phyloP scores from a whole-genome alignment of 1,140 invertebrate species.

The Drosophila ironensis region DNA sequence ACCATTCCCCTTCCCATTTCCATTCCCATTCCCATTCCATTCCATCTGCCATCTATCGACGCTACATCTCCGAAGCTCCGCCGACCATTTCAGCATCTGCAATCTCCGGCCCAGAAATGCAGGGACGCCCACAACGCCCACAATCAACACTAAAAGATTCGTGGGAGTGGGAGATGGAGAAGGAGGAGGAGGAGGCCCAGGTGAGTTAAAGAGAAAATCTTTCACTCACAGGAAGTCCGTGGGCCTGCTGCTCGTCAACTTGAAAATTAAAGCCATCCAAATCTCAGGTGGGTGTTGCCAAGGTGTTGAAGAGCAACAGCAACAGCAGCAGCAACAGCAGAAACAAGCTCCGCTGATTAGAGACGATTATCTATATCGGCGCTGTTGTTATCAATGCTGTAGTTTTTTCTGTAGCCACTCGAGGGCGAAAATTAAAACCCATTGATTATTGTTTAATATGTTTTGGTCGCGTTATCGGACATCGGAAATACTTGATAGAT shows the following conservation, averaged over 20 bases:
- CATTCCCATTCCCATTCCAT: neutral
- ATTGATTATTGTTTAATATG: slow-evolving; percentile 48
- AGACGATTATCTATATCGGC: slow-evolving; percentile 7
- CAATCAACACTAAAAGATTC: slow-evolving; percentile 21
- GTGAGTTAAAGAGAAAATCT: slow-evolving; percentile 54
- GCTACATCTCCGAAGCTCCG: neutral
- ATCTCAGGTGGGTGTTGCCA: slow-evolving; percentile 57
- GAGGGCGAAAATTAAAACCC: slow-evolving; percentile 19
- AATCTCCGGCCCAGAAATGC: slow-evolving; percentile 32
- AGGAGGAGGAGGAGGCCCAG: slow-evolving; percentile 29
- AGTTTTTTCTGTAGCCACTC: slow-evolving; percentile 13
- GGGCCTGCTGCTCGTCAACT: slow-evolving; percentile 41
- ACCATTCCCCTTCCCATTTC: no score
- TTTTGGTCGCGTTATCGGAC: slow-evolving; percentile 30
- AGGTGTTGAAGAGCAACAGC: slow-evolving; percentile 17
- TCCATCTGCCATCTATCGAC: neutral
- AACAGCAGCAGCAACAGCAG: slow-evolving; percentile 2
- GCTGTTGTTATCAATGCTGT: neutral
- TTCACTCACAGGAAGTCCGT: slow-evolving; percentile 70
- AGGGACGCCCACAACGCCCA: slow-evolving; percentile 45
- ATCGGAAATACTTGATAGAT: slow-evolving; percentile 68
- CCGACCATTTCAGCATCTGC: slow-evolving; percentile 1
- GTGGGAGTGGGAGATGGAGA: slow-evolving; percentile 1
- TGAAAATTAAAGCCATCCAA: slow-evolving; percentile 31
- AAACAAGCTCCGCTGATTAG: slow-evolving; percentile 4